Conservation (phyloP, 2,888 invertebrate species). For the Rhimphoctona megacephalus region DNA sequence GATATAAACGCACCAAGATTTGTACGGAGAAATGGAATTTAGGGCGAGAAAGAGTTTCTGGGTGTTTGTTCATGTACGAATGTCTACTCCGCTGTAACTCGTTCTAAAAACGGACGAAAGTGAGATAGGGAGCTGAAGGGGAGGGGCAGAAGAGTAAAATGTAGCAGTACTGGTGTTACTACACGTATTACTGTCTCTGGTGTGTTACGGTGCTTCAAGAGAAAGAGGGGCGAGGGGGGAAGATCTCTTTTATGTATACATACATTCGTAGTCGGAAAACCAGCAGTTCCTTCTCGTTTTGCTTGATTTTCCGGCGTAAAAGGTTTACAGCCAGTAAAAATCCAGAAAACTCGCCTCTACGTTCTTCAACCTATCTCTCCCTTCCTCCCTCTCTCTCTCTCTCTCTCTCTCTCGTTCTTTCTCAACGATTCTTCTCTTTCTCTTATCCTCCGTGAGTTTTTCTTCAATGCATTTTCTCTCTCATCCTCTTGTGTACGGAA, state of each 20-base stretch:
- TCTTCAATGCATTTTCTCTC: neutral
- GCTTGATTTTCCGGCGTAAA: slow-evolving; percentile 66
- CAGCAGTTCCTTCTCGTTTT: slow-evolving; percentile 42
- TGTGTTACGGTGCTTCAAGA: slow-evolving; percentile 30
- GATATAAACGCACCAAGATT: slow-evolving; percentile 52
- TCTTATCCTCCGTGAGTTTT: slow-evolving; percentile 33
- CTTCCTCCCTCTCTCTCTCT: neutral
- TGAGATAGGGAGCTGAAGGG: neutral
- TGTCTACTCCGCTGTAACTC: slow-evolving; percentile 30
- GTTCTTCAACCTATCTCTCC: slow-evolving; percentile 29
- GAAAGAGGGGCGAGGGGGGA: neutral
- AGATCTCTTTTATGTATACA: slow-evolving; percentile 1
- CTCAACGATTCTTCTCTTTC: neutral
- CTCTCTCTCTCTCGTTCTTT: slow-evolving; percentile 19
- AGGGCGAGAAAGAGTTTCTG: slow-evolving; percentile 7
- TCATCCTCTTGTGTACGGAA: slow-evolving; percentile 5
- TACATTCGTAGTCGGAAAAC: slow-evolving; percentile 35
- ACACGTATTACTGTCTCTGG: slow-evolving; percentile 31
- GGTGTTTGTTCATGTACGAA: slow-evolving; percentile 2
- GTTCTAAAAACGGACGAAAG: slow-evolving; percentile 48
- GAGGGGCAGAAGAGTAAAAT: slow-evolving; percentile 1
- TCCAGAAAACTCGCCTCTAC: slow-evolving; percentile 63
- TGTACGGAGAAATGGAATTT: slow-evolving; percentile 48
- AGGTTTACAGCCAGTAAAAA: slow-evolving; percentile 77
- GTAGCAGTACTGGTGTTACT: slow-evolving; percentile 9